Evolutionary conservation across 2,888 invertebrate species (phyloP).

Genomic region (Piscicola geometra): DNA sequence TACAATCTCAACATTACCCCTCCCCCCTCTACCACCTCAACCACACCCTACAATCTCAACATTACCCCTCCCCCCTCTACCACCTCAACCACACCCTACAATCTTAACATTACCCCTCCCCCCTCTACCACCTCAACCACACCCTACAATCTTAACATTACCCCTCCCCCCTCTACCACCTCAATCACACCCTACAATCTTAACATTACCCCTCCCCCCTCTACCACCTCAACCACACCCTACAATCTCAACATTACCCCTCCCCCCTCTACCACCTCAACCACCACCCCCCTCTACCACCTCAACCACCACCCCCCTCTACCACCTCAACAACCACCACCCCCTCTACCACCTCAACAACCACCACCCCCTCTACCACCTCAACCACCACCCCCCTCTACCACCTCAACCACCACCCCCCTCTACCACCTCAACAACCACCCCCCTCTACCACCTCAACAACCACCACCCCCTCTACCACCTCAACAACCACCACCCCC

Average conservation of each 20-base stretch:
- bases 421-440: too few species aligned
- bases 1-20: too few species aligned
- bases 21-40: constrained; percentile 23
- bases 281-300: too few species aligned
- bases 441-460: too few species aligned
- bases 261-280: too few species aligned
- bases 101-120: background rate
- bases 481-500: background rate
- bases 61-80: constrained; percentile 67
- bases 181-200: background rate
- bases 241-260: constrained; percentile 68
- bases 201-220: background rate
- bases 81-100: too few species aligned
- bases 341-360: background rate
- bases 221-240: constrained; percentile 33
- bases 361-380: background rate
- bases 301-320: too few species aligned
- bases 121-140: background rate
- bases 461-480: too few species aligned
- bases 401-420: constrained; percentile 27
- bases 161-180: background rate
- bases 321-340: background rate
- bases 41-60: constrained; percentile 58
- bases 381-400: background rate
- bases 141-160: too few species aligned